A percentile compares a stretch with the other conserved stretches of the same genome.
phyloP scores from a whole-genome alignment of 2,888 invertebrate species.

The Caenorhabditis sp. region DNA sequence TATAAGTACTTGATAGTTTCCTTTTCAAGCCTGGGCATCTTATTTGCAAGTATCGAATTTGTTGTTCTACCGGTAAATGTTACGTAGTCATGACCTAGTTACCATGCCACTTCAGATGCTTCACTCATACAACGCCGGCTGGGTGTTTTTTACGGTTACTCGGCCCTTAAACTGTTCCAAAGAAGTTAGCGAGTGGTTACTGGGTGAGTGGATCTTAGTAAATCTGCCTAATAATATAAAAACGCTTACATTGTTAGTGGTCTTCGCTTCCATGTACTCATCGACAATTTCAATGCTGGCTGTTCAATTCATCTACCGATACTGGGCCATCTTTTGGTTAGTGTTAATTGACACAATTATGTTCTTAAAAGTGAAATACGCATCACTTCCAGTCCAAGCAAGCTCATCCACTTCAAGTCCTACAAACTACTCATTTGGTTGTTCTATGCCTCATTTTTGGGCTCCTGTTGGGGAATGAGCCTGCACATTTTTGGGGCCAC shows the following conservation, averaged over 20 bases:
- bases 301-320: constrained; percentile 27
- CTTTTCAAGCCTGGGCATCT: neutral
- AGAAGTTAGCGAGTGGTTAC: neutral
- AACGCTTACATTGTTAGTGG: neutral
- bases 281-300: constrained; percentile 21
- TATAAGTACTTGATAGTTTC: neutral
- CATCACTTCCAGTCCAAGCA: neutral
- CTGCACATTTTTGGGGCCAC: neutral
- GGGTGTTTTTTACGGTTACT: neutral
- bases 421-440: neutral
- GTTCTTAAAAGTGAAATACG: no score
- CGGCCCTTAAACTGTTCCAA: neutral
- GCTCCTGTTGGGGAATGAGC: neutral
- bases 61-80: neutral
- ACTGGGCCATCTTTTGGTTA: constrained; percentile 21
- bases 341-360: no score
- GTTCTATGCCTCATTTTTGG: neutral
- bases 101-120: neutral
- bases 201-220: neutral
- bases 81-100: neutral
- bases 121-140: constrained; percentile 8
- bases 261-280: neutral
- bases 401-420: constrained; percentile 3
- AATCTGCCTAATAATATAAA: neutral
- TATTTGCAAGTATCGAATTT: neutral